Percentiles rank a stretch among this genome's conserved stretches.
phyloP scores from a whole-genome alignment of 2,797 vertebrate genomes.

The Characodon lateralis region DNA sequence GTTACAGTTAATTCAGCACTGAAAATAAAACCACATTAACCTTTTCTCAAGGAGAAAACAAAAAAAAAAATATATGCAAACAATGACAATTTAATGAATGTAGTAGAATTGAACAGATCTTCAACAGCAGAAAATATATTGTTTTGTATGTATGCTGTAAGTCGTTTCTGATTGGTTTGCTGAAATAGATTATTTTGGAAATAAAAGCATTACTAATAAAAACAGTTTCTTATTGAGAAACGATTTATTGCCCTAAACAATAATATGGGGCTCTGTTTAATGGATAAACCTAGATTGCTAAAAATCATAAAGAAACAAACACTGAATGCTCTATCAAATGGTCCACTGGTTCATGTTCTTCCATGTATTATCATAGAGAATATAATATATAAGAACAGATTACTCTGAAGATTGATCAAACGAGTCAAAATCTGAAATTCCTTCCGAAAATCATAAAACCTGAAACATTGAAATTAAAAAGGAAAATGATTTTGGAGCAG shows the following conservation, averaged over 20 bases:
- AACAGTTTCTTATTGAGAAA: slow-evolving; percentile 17
- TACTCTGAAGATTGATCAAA: background rate
- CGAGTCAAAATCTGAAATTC: background rate
- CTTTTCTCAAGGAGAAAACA: slow-evolving; percentile 40
- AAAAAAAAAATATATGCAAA: slow-evolving; percentile 26
- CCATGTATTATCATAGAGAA: too few species aligned
- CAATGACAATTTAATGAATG: slow-evolving; percentile 23
- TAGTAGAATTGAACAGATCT: slow-evolving; percentile 2
- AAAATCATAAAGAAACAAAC: too few species aligned
- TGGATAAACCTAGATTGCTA: background rate
- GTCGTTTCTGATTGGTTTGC: slow-evolving; percentile 33
- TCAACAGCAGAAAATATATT: slow-evolving; percentile 5
- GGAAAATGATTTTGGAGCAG: background rate
- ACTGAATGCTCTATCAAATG: too few species aligned
- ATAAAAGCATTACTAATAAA: slow-evolving; percentile 24
- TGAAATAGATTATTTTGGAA: slow-evolving; percentile 29
- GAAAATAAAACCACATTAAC: slow-evolving; percentile 26
- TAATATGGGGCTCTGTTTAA: background rate
- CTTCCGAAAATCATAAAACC: background rate
- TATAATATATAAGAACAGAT: background rate
- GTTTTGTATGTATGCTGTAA: slow-evolving; percentile 35
- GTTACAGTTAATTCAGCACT: slow-evolving; percentile 13
- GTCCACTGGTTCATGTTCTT: too few species aligned
- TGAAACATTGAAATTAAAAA: background rate
- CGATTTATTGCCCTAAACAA: background rate